phyloP scores from a whole-genome alignment of 37 sponge, comb jelly and placozoan species.

The Agelas oroides region DNA sequence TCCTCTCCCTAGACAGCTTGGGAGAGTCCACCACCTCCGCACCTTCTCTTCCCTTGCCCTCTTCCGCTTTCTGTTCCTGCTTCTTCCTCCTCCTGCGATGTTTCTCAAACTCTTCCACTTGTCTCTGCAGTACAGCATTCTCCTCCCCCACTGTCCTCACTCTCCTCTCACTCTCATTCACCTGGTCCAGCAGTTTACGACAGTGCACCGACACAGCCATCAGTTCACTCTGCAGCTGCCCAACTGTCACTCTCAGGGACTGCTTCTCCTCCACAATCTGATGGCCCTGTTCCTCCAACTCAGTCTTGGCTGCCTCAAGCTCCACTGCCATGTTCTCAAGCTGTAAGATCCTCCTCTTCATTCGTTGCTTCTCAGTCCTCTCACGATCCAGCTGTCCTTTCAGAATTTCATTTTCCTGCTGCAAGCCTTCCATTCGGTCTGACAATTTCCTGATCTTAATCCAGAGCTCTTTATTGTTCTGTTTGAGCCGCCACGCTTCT shows the following conservation, averaged over 20 bases:
- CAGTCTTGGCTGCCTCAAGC: background rate
- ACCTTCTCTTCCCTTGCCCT: no score
- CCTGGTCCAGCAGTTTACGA: background rate
- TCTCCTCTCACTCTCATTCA: constrained; percentile 3
- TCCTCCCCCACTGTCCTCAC: background rate
- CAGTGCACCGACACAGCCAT: background rate
- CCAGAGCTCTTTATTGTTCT: constrained; percentile 21
- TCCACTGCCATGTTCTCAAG: background rate
- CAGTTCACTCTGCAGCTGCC: background rate
- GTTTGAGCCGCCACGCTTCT: constrained; percentile 10
- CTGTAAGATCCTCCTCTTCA: background rate
- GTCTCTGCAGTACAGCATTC: background rate
- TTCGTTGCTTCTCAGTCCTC: background rate
- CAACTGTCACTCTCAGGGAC: background rate
- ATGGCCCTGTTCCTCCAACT: background rate
- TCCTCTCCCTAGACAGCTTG: no score
- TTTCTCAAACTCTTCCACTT: background rate
- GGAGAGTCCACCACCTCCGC: no score
- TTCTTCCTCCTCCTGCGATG: background rate
- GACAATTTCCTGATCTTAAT: constrained; percentile 28
- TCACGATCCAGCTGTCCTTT: background rate
- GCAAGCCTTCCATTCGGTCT: constrained; percentile 6
- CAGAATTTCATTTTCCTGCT: constrained; percentile 20
- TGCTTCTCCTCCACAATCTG: background rate
- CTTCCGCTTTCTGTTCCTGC: no score